phyloP scores from a whole-genome alignment of 2,797 vertebrate genomes.

The Falco peregrinus region DNA sequence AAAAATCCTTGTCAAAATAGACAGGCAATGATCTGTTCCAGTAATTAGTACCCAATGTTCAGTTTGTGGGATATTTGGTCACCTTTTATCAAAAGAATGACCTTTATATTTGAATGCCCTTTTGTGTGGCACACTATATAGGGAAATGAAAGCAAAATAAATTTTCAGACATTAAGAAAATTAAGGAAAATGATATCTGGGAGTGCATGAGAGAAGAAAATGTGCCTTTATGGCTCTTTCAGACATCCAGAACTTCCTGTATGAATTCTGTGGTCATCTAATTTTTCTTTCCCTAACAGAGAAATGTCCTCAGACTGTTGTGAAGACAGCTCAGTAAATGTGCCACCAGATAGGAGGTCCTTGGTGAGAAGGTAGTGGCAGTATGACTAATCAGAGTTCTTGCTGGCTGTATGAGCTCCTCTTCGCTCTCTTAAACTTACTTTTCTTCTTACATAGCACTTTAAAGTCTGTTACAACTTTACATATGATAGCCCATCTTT shows the following conservation, averaged over 20 bases:
- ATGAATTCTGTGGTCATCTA: background rate
- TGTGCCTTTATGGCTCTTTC: background rate
- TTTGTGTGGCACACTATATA: background rate
- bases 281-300: background rate
- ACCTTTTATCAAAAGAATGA: background rate
- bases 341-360: background rate
- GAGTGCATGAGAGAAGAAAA: background rate
- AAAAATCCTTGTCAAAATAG: background rate
- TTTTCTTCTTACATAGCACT: background rate
- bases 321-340: background rate
- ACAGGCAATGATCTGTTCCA: background rate
- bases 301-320: background rate
- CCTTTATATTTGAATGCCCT: background rate
- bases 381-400: background rate
- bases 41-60: background rate
- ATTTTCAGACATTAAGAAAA: background rate
- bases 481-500: background rate
- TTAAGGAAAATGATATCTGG: background rate
- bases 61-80: background rate
- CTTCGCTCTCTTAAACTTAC: background rate
- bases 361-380: background rate
- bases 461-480: background rate
- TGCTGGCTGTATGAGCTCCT: background rate
- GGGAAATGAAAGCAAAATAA: background rate
- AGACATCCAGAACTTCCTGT: background rate